phyloP scores from a whole-genome alignment of 2,797 vertebrate genomes.

The Ara ararauna region DNA sequence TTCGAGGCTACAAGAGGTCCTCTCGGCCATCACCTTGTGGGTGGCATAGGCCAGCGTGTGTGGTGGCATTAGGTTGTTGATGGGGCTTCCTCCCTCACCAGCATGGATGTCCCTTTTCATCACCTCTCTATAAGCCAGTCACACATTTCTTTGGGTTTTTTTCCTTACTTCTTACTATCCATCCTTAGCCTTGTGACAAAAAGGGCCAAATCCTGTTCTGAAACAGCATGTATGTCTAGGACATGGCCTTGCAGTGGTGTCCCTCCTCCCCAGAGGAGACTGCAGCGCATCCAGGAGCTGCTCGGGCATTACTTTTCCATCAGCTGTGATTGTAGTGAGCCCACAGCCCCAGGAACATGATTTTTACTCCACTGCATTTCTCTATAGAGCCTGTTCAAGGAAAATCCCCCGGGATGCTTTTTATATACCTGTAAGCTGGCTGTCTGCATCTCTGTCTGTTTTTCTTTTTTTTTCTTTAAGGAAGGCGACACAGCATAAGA shows the following conservation, averaged over 20 bases:
- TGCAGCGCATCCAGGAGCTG: background rate
- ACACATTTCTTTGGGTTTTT: background rate
- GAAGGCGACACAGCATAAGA: background rate
- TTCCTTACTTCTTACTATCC: background rate
- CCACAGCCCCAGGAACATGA: fast-evolving
- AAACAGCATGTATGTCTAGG: background rate
- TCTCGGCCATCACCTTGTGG: fast-evolving
- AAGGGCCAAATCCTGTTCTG: background rate
- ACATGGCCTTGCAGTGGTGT: fast-evolving
- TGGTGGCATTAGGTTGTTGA: background rate
- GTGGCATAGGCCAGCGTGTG: background rate
- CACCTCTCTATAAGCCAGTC: background rate
- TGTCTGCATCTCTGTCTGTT: background rate
- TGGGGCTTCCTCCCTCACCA: background rate
- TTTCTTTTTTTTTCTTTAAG: background rate
- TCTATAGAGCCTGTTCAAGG: background rate
- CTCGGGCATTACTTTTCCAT: background rate
- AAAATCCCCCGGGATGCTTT: background rate
- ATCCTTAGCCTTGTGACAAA: background rate
- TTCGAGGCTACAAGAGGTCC: fast-evolving
- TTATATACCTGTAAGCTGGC: background rate
- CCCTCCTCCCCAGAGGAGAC: background rate
- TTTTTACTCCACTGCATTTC: background rate
- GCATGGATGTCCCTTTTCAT: background rate
- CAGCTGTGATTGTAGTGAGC: background rate